phyloP scores from a whole-genome alignment of 2,113 vertebrate genomes.

The Dipodomys stephensi region DNA sequence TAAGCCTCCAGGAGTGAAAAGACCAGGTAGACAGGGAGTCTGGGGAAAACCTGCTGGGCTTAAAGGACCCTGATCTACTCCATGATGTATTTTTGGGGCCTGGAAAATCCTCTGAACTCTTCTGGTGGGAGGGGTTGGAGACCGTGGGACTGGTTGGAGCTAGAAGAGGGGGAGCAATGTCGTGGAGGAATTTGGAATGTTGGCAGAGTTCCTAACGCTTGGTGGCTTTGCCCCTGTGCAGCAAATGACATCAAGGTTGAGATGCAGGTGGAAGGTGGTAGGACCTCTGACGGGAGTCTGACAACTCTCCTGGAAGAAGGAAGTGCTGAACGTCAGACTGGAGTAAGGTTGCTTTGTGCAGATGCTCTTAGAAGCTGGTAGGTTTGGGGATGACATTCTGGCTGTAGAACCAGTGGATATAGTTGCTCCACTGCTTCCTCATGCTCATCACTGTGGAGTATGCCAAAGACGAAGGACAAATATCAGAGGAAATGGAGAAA shows the following conservation, averaged over 20 bases:
- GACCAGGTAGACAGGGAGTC: neutral
- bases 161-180: neutral
- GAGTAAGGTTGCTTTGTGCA: neutral
- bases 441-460: neutral
- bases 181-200: accelerated
- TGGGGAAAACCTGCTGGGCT: neutral
- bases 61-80: neutral
- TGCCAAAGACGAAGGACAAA: neutral
- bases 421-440: neutral
- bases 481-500: neutral
- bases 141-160: neutral
- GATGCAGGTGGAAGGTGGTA: neutral
- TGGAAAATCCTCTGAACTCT: neutral
- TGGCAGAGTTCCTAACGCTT: neutral
- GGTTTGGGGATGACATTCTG: conserved; percentile 50
- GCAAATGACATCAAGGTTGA: neutral
- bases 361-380: neutral
- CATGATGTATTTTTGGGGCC: neutral
- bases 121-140: neutral
- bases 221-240: neutral
- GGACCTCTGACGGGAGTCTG: neutral
- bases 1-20: neutral
- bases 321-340: neutral
- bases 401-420: neutral
- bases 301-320: neutral